Base-by-base conservation (phyloP, 1,140 invertebrate genomes). In the Orchestia grillus region DNA sequence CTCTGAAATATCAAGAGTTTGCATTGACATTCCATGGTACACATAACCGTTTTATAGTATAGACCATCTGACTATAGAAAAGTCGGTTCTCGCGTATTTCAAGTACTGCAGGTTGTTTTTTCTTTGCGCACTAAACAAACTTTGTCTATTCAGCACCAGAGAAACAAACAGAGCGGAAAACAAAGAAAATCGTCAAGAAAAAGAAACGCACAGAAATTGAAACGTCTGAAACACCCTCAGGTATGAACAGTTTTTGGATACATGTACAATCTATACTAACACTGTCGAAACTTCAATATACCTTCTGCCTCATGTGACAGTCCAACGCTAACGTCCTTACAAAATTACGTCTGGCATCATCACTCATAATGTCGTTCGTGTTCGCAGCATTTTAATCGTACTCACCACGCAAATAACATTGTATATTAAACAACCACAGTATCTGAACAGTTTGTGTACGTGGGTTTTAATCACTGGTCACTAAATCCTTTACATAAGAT, bases 121-220 rank as follows among this genome's bases (percentile, higher is more conserved):
- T 91, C 41, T 8, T 90, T 90, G 42, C n/a, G 42, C 4, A 90
- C 15, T 44, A 16, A 44, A 90, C 41, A 42, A 19, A 42, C 88
- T 47, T 19, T 94, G 15, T 94, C 44, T n/a, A 19, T 36, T 44
- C 44, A 94, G 92, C 92, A 41, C 92, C 92, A 44, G 92, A 44
- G 11, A 42, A 94, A 47, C 6, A 94, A 94, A 94, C 44, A 44
- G 92, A 47, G 43, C 41, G 47, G 36, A 94, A 42, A n/a, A 45
- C 44, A 45, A 94, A 45, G 44, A 94, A 94, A 47, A 94, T 94
- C 92, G 47, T 94, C 44, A 94, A 47, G 92, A 94, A 94, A 47
- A 94, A 94, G 92, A 94, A 45, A 94, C 43, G 43, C 16, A 94
- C 92, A n/a, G 44, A 94, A 94, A 44, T 94, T 44, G 40, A 94